Conservation (phyloP, 1,140 invertebrate species). For the Vanessa tameamea region DNA sequence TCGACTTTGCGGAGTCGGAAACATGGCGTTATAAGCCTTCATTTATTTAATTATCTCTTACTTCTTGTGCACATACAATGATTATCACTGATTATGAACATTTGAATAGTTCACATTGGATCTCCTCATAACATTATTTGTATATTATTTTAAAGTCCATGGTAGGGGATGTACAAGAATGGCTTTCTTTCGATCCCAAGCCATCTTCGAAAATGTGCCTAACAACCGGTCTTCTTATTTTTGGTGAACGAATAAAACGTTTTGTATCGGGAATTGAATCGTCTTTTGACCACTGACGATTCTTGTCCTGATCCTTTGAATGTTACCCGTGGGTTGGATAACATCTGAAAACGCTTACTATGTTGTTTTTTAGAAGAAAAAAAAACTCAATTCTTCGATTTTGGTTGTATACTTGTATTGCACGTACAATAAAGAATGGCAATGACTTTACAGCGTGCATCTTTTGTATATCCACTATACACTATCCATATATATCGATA, state of each 20-base stretch:
- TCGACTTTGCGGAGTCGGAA: no score
- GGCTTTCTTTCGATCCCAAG: constrained; percentile 45
- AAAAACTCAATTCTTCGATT: not conserved
- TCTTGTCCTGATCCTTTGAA: constrained; percentile 16
- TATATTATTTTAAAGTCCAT: not conserved
- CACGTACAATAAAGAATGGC: no score
- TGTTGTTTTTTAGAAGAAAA: not conserved
- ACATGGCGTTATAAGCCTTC: no score
- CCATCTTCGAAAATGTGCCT: constrained; percentile 55
- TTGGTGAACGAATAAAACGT: constrained; percentile 56
- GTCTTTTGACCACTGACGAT: constrained; percentile 39
- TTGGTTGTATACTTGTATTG: not conserved
- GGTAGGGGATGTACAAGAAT: constrained; percentile 45
- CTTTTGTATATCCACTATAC: no score
- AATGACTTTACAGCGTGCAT: no score
- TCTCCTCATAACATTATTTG: no score
- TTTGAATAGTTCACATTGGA: no score
- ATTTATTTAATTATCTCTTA: no score
- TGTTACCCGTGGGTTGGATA: constrained; percentile 27
- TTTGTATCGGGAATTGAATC: constrained; percentile 68
- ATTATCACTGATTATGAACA: no score
- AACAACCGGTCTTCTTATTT: constrained; percentile 54
- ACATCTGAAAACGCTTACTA: constrained; percentile 3
- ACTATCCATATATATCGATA: no score
- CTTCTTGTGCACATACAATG: no score